Evolutionary conservation across 37 sponge, comb jelly and placozoan species (phyloP).

Genomic region (Aplysina aerophoba): DNA sequence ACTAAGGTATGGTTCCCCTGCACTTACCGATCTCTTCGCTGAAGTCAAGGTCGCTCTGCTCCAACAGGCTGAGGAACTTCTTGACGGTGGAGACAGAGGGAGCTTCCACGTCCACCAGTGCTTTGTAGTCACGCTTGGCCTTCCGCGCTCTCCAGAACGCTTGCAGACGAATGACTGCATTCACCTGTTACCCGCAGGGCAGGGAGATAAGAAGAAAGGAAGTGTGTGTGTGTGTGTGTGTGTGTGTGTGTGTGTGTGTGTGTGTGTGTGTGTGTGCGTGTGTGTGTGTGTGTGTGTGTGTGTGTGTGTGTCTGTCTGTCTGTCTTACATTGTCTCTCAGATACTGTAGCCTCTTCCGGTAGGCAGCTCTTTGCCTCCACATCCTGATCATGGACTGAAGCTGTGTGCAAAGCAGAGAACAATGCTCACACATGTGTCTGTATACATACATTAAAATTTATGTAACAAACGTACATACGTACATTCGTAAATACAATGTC

Average conservation of each 20-base stretch:
- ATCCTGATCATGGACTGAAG: constrained; percentile 72
- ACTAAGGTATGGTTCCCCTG: too few species aligned
- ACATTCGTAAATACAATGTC: too few species aligned
- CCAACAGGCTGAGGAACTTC: constrained; percentile 93
- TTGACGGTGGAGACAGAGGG: constrained; percentile 87
- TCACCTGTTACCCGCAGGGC: constrained; percentile 66
- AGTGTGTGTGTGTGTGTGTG: too few species aligned
- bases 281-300: too few species aligned
- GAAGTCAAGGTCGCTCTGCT: constrained; percentile 96
- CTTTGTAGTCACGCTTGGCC: constrained; percentile 86
- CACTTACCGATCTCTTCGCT: constrained; percentile 86
- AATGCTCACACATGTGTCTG: too few species aligned
- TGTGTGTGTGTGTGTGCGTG: too few species aligned
- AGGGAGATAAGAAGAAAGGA: too few species aligned
- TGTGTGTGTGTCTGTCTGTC: too few species aligned
- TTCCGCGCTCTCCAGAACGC: constrained; percentile 87
- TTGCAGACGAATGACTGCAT: constrained; percentile 80
- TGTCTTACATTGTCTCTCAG: constrained; percentile 71
- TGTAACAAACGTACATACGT: too few species aligned
- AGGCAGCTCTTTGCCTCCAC: constrained; percentile 58
- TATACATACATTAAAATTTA: too few species aligned
- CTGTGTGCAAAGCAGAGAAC: constrained; percentile 41
- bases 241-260: too few species aligned
- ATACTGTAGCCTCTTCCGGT: constrained; percentile 52
- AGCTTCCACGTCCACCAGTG: constrained; percentile 65